Evolutionary conservation across 35 echinoderm and acorn worm species (phyloP).

Genomic region (Apostichopus parvimensis): DNA sequence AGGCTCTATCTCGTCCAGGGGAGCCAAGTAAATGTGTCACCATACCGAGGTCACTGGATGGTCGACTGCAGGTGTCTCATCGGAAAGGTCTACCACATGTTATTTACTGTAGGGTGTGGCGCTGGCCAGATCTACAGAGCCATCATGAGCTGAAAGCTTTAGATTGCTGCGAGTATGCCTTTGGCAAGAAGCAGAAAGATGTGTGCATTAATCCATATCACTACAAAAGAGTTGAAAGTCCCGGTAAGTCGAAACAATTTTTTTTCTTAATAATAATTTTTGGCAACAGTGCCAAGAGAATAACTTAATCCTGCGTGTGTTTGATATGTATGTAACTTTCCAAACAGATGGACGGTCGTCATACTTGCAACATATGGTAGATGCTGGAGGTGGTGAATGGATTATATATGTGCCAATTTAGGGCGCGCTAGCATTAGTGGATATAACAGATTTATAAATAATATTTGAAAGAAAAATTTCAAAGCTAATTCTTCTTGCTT

Average conservation of each 20-base stretch:
- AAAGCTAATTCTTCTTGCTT: too few species aligned
- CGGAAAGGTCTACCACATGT: conserved; percentile 98
- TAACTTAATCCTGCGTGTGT: too few species aligned
- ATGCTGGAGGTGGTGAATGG: too few species aligned
- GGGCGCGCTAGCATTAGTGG: too few species aligned
- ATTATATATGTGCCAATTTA: too few species aligned
- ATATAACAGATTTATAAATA: too few species aligned
- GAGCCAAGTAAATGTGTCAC: conserved; percentile 98
- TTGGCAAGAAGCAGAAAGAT: conserved; percentile 99
- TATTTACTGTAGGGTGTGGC: conserved; percentile 99
- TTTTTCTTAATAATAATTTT: too few species aligned
- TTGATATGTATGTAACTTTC: too few species aligned
- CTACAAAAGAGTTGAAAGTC: conserved; percentile 99
- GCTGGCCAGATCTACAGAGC: conserved; percentile 98
- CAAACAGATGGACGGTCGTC: too few species aligned
- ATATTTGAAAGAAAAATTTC: too few species aligned
- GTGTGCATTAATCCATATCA: conserved; percentile 99
- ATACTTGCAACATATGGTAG: too few species aligned
- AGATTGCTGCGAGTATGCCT: conserved; percentile 98
- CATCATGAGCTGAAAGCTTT: conserved; percentile 99
- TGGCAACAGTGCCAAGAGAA: too few species aligned
- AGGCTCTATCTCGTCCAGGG: conserved; percentile 89
- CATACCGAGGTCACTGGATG: conserved; percentile 96
- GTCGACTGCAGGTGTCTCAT: conserved; percentile 95
- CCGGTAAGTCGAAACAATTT: conserved; percentile 71